Evolutionary conservation across 2,113 vertebrate species (phyloP).

Genomic region (Benitochromis conjunctus): DNA sequence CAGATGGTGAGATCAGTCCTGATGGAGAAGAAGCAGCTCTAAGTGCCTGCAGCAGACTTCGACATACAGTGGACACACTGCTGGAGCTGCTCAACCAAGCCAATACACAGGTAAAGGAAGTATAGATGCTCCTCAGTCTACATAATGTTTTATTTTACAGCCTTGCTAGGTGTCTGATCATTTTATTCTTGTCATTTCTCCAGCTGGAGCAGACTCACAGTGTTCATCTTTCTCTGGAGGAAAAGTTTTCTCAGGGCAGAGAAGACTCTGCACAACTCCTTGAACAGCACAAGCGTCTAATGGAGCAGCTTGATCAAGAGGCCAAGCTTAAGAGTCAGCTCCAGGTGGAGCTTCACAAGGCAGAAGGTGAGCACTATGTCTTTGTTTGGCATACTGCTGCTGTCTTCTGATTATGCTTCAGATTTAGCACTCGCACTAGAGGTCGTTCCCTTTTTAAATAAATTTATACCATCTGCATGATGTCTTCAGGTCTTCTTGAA

Average conservation of each 20-base stretch:
- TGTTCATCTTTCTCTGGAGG: constrained; percentile 76
- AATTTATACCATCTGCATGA: not conserved
- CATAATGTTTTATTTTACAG: not conserved
- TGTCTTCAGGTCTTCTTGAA: constrained; percentile 80
- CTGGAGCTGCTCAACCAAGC: constrained; percentile 85
- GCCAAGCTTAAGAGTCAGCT: constrained; percentile 75
- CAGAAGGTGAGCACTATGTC: constrained; percentile 77
- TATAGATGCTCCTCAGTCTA: not conserved
- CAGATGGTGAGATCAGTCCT: constrained; percentile 68
- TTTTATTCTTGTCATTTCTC: not conserved
- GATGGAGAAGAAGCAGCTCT: constrained; percentile 79
- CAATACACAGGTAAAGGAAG: constrained; percentile 76
- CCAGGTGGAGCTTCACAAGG: constrained; percentile 84
- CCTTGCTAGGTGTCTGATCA: not conserved
- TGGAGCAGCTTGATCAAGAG: constrained; percentile 80
- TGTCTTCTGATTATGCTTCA: not conserved
- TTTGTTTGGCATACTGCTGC: not conserved
- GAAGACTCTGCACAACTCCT: constrained; percentile 76
- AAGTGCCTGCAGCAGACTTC: constrained; percentile 75
- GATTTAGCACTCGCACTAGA: not conserved
- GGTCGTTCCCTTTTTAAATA: not conserved
- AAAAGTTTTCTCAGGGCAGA: constrained; percentile 76
- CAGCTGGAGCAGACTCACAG: constrained; percentile 84
- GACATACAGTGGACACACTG: constrained; percentile 80
- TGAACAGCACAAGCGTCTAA: constrained; percentile 78